Evolutionary conservation across 2,797 vertebrate species (phyloP).

Genomic region (Enteromius thamalakanensis): DNA sequence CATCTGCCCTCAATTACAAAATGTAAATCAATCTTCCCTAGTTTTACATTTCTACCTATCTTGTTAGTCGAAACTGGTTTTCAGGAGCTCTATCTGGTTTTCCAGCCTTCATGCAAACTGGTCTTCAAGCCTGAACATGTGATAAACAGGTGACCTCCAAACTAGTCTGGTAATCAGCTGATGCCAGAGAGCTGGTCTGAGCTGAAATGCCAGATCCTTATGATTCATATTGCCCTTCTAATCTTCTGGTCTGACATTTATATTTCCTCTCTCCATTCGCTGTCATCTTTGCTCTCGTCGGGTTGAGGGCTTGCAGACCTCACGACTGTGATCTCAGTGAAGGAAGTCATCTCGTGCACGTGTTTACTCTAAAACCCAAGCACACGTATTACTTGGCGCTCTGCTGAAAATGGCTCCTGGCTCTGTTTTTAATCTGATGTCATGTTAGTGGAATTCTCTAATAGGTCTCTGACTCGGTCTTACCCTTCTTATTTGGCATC

Average conservation of each 20-base stretch:
- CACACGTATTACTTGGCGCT: conserved; percentile 35
- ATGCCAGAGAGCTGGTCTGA: neutral
- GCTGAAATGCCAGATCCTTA: neutral
- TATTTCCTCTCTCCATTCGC: neutral
- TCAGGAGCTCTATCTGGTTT: neutral
- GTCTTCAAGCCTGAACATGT: neutral
- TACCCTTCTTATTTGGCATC: conserved; percentile 40
- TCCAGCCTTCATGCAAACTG: neutral
- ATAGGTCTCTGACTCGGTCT: conserved; percentile 20
- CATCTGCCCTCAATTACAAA: neutral
- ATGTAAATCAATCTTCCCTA: neutral
- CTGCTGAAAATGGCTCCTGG: conserved; percentile 35
- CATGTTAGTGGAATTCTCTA: conserved; percentile 59
- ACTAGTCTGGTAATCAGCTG: neutral
- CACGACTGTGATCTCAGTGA: conserved; percentile 21
- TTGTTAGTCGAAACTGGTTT: neutral
- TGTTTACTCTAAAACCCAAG: conserved; percentile 50
- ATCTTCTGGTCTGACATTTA: neutral
- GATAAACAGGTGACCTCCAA: neutral
- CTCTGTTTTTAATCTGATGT: conserved; percentile 55
- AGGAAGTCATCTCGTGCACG: conserved; percentile 48
- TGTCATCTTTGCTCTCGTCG: conserved; percentile 10
- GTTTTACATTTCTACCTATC: neutral
- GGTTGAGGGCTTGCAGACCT: conserved; percentile 21
- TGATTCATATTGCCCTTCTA: neutral